phyloP scores from a whole-genome alignment of 1,140 invertebrate species.

The Polyergus mexicanus region DNA sequence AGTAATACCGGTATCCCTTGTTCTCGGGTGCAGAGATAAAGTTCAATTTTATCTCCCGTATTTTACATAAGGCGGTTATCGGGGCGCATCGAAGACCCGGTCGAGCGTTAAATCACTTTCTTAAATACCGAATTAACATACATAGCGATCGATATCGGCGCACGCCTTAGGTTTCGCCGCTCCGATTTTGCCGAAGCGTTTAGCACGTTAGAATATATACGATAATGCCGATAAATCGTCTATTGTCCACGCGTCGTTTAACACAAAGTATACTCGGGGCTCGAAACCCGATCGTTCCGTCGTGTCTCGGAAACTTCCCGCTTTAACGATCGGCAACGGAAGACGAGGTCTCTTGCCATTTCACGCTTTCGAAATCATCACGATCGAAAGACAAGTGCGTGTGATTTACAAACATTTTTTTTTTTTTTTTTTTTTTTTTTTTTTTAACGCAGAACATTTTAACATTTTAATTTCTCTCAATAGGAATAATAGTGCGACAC shows the following conservation, averaged over 20 bases:
- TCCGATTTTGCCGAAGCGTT: slow-evolving; percentile 51
- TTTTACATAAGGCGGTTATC: slow-evolving; percentile 53
- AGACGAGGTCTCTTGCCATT: neutral
- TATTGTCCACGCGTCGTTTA: slow-evolving; percentile 80
- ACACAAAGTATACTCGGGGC: slow-evolving; percentile 63
- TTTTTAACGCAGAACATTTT: neutral
- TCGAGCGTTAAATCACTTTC: slow-evolving; percentile 75
- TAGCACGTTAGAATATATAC: slow-evolving; percentile 51
- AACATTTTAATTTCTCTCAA: neutral
- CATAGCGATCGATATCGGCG: slow-evolving; percentile 73
- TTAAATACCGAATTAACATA: slow-evolving; percentile 79
- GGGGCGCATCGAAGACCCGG: slow-evolving; percentile 24
- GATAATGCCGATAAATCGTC: slow-evolving; percentile 73
- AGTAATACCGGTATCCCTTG: slow-evolving; percentile 27
- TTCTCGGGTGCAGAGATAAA: slow-evolving; percentile 20
- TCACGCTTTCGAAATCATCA: neutral
- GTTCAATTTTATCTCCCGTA: slow-evolving; percentile 16
- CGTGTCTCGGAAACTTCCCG: slow-evolving; percentile 13
- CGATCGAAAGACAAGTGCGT: neutral
- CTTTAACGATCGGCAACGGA: neutral
- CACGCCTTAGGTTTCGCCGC: slow-evolving; percentile 53
- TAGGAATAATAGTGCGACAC: neutral
- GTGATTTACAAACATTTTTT: neutral
- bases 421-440: no score
- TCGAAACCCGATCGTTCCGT: neutral